Percentiles rank a stretch among this genome's conserved stretches.
These are phyloP conservation scores for Caerostris darwini DNA, from an alignment of 1,140 invertebrate species.

Conservation along the genomic window DNA sequence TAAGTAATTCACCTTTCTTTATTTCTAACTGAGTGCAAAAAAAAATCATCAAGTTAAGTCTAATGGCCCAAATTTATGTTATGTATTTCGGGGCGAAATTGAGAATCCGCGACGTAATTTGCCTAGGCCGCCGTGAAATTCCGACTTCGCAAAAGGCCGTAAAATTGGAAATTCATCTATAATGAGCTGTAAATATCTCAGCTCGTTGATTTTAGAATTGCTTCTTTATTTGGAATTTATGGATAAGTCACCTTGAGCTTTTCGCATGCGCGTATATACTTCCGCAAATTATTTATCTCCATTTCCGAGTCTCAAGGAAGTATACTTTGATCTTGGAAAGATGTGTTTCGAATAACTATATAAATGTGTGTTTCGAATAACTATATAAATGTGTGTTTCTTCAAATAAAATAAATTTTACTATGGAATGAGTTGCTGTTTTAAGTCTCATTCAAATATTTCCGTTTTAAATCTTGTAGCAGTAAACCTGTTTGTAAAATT, in stretches of 20 bases:
- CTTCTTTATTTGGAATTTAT: constrained; percentile 61
- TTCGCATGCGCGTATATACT: background rate
- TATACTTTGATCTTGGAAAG: too few relatives aligned
- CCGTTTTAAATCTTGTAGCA: too few relatives aligned
- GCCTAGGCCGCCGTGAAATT: constrained; percentile 5
- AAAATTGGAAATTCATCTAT: constrained; percentile 55
- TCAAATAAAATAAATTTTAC: too few relatives aligned
- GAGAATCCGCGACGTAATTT: background rate
- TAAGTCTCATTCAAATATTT: too few relatives aligned
- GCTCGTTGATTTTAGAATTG: constrained; percentile 35
- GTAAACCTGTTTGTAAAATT: too few relatives aligned
- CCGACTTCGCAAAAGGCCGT: background rate
- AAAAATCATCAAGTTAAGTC: constrained; percentile 8
- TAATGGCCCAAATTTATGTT: constrained; percentile 54
- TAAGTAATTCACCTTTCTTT: background rate
- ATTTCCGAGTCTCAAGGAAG: background rate
- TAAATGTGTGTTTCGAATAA: too few relatives aligned
- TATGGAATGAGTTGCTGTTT: too few relatives aligned
- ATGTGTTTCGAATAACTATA: too few relatives aligned
- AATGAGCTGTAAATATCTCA: constrained; percentile 56
- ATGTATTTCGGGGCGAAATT: constrained; percentile 12
- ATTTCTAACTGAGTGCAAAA: background rate
- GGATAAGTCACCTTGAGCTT: background rate
- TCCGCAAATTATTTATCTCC: background rate
- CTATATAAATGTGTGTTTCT: too few relatives aligned